Conservation (phyloP, 2,113 vertebrate species). For the Plectropomus leopardus region DNA sequence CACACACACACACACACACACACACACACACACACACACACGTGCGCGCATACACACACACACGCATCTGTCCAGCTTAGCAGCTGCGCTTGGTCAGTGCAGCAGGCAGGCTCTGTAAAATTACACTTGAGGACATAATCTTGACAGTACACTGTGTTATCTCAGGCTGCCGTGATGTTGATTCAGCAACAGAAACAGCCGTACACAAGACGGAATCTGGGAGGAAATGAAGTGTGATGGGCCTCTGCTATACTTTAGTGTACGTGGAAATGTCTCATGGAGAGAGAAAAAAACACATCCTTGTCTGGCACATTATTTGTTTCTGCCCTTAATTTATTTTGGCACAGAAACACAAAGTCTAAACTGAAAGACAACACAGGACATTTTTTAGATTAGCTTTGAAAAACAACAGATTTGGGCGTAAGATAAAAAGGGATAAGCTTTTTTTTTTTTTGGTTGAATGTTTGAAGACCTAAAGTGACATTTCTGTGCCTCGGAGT, state of each 20-base stretch:
- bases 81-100: conserved; percentile 61
- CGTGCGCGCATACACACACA: conserved; percentile 25
- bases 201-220: conserved; percentile 45
- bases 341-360: conserved; percentile 39
- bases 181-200: conserved; percentile 68
- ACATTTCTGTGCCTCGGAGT: conserved; percentile 25
- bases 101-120: conserved; percentile 69
- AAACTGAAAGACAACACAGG: conserved; percentile 36
- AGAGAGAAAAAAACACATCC: background rate
- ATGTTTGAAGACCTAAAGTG: conserved; percentile 32
- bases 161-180: conserved; percentile 67
- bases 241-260: conserved; percentile 47
- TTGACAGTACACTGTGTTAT: conserved; percentile 77
- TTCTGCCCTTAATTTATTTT: conserved; percentile 51
- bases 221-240: conserved; percentile 76
- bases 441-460: conserved; percentile 8
- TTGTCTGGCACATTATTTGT: conserved; percentile 33
- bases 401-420: conserved; percentile 43
- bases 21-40: conserved; percentile 9
- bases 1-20: background rate
- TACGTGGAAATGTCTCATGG: conserved; percentile 43
- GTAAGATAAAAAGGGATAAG: conserved; percentile 33
- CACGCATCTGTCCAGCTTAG: conserved; percentile 27
- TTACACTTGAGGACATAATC: conserved; percentile 82
- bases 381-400: conserved; percentile 44